Evolutionary conservation across 2,113 vertebrate species (phyloP), one percentile per base, ranked within the genome.

Genomic region (Rhinichthys klamathensis): DNA sequence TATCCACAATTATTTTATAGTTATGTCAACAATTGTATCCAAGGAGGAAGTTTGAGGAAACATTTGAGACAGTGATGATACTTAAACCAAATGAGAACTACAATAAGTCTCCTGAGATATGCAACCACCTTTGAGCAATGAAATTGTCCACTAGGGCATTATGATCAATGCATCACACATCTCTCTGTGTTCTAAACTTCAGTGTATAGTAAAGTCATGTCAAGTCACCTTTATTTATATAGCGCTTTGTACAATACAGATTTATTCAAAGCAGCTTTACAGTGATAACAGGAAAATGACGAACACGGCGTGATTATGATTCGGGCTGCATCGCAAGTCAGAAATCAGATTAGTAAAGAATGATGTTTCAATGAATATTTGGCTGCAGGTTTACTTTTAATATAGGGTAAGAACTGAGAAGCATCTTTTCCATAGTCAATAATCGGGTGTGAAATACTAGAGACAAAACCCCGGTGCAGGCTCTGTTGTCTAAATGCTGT

Each of bases 401-500:
- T 11, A 38, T n/a, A n/a, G 23, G 0, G 8, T 38, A 8, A 41
- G 38, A 41, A 41, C 38, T 41, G 32, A 70, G 32, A 70, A 70
- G 32, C 13, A 11, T 38, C 38, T 76, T 54, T 54, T 21, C 7
- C 2, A 7, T 3, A 1, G 41, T 30, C 73, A 27, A 13, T 35
- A 32, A 54, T 54, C 27, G 56, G 46, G 27, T 76, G 44, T 70
- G 16, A 76, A 38, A 78, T 13, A 58, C 51, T 38, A 44, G 6
- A 44, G 23, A n/a, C 32, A 35, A 60, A 41, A 78, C 11, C 11
- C 27, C n/a, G 15, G 12, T 63, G 38, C 44, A 32, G 18, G 16
- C 41, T 23, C n/a, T 67, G 80, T 76, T 86, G 61, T 82, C 27
- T 73, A 75, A 80, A 72, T 80, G 54, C 49, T 80, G 80, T 82